Percentiles rank a stretch among this genome's conserved stretches.
Conservation (phyloP, 2,888 invertebrate species). For the Ornithoptera alexandrae region DNA sequence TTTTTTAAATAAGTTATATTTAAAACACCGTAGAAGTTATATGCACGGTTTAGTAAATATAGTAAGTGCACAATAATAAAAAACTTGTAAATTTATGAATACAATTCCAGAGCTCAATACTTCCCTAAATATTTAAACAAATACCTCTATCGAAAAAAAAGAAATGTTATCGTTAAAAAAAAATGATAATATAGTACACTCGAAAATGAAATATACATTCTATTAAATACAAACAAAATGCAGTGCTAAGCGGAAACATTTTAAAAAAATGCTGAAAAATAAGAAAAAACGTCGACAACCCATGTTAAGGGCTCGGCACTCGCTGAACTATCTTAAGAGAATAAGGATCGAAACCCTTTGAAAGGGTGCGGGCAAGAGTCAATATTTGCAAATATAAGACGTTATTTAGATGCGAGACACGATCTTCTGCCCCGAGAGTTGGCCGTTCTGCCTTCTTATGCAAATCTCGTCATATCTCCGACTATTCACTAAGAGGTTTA, state of each 20-base stretch:
- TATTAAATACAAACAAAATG: not conserved
- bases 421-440: slow-evolving; percentile 61
- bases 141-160: too few species aligned
- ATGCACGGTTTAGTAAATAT: too few species aligned
- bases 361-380: slow-evolving; percentile 72
- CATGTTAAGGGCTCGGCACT: slow-evolving; percentile 60
- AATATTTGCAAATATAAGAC: slow-evolving; percentile 79
- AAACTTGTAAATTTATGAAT: too few species aligned
- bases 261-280: slow-evolving; percentile 37
- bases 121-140: too few species aligned
- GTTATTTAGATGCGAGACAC: slow-evolving; percentile 78
- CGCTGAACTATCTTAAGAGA: slow-evolving; percentile 70
- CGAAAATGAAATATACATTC: too few species aligned
- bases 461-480: slow-evolving; percentile 67
- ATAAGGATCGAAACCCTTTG: slow-evolving; percentile 65
- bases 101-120: too few species aligned
- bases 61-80: too few species aligned
- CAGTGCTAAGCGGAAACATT: not conserved
- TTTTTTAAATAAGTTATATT: too few species aligned
- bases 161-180: too few species aligned
- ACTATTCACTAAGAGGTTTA: slow-evolving; percentile 72
- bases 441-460: slow-evolving; percentile 66
- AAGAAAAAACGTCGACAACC: slow-evolving; percentile 43
- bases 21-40: too few species aligned
- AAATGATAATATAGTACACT: too few species aligned